Base-by-base conservation (phyloP, 1,140 invertebrate genomes). In the Leptinotarsa texana region DNA sequence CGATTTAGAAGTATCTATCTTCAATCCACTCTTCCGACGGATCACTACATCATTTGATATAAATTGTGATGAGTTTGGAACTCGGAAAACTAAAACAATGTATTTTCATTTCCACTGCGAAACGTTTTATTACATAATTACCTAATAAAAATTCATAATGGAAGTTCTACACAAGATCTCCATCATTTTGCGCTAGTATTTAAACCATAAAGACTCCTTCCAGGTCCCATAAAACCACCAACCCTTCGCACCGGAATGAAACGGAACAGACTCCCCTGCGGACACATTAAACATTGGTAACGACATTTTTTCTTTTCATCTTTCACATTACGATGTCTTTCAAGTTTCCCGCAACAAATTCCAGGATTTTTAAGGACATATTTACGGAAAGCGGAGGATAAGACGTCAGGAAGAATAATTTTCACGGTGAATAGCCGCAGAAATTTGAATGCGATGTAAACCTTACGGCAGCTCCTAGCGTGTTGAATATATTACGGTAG, bases 371-470 rank as follows among this genome's bases (percentile, higher is more conserved):
- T 42, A 42, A 17, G 4, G 65, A 67, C 65, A 67, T 67, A 67
- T 67, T 67, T 67, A 67, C 65, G 22, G 65, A 67, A 67, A 67
- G 65, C 65, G 65, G 24, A 67, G 65, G 65, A 67, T 67, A 67
- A 67, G 65, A 67, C 27, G 65, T 67, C 65, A 27, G 65, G 65
- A 67, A 67, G 65, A 67, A 67, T 67, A 67, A 67, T 67, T 67
- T 67, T 67, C 65, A 67, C 65, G 65, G 65, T 67, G 65, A 67
- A 67, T 67, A n/a, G 65, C 65, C n/a, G 65, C 24, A 67, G 42
- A 65, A 67, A 67, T 67, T 67, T 67, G 65, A 67, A 67, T 67
- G 22, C 65, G 65, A 42, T 67, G 65, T 67, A 67, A 65, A 67
- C 22, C 65, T 67, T 17, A 67, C 13, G 51, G 51, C 15, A 18